A percentile compares a stretch with the other conserved stretches of the same genome.
phyloP scores from a whole-genome alignment of 2,797 vertebrate species.

The Percopsis omiscomaycus region DNA sequence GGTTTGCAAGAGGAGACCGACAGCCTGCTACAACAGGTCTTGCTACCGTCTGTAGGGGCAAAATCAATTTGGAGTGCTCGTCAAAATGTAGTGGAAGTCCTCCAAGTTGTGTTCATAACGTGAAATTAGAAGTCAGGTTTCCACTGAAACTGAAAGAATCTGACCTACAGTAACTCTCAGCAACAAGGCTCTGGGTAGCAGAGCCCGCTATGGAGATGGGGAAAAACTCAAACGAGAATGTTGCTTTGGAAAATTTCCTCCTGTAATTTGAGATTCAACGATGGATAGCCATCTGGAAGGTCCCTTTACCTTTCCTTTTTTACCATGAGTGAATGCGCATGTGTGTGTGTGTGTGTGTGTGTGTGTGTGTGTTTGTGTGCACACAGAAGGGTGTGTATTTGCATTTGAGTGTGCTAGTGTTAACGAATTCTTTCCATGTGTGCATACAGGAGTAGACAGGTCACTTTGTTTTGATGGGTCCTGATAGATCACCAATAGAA shows the following conservation, averaged over 20 bases:
- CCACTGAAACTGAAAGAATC: slow-evolving; percentile 7
- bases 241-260: slow-evolving; percentile 69
- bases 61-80: slow-evolving; percentile 9
- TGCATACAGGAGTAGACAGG: slow-evolving; percentile 38
- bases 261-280: slow-evolving; percentile 60
- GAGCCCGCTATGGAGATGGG: slow-evolving; percentile 31
- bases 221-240: slow-evolving; percentile 61
- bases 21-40: neutral
- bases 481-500: slow-evolving; percentile 49
- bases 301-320: slow-evolving; percentile 53
- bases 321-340: slow-evolving; percentile 22
- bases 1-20: neutral
- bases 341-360: slow-evolving; percentile 21
- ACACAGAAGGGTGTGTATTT: slow-evolving; percentile 19
- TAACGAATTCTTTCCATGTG: slow-evolving; percentile 68
- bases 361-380: slow-evolving; percentile 20
- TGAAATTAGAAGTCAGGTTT: neutral
- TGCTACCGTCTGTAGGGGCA: slow-evolving; percentile 24
- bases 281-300: slow-evolving; percentile 68
- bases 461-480: slow-evolving; percentile 65
- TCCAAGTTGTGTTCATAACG: neutral
- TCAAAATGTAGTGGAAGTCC: neutral
- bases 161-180: slow-evolving; percentile 33
- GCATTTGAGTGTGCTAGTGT: slow-evolving; percentile 21
- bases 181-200: slow-evolving; percentile 37